Conservation (phyloP, 2,888 invertebrate species). For the Lissonota sp. region DNA sequence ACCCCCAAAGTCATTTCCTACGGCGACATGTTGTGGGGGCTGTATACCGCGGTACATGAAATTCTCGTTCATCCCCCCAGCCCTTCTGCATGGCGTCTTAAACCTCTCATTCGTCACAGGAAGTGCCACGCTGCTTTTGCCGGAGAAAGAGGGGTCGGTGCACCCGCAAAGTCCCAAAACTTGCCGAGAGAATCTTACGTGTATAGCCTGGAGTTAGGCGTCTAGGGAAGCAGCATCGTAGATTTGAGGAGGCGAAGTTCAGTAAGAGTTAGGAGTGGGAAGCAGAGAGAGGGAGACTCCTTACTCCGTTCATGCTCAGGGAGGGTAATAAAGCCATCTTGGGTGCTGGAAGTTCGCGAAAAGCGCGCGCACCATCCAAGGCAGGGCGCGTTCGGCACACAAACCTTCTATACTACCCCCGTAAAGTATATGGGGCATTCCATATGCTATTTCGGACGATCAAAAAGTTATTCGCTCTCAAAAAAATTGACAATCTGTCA, state of each 20-base stretch:
- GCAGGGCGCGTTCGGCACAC: slow-evolving; percentile 51
- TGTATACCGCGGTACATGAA: slow-evolving; percentile 32
- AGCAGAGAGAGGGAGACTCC: slow-evolving; percentile 54
- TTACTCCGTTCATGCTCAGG: slow-evolving; percentile 68
- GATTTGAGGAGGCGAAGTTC: too few relatives aligned
- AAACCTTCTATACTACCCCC: slow-evolving; percentile 53
- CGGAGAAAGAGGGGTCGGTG: slow-evolving; percentile 65
- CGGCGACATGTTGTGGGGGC: slow-evolving; percentile 43
- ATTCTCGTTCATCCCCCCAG: slow-evolving; percentile 15
- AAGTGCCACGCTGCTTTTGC: slow-evolving; percentile 34
- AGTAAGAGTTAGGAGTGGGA: not conserved
- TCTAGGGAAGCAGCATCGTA: not conserved
- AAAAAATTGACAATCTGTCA: too few relatives aligned
- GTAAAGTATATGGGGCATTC: too few relatives aligned
- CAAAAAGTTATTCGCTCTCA: too few relatives aligned
- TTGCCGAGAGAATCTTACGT: not conserved
- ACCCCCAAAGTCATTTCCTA: slow-evolving; percentile 68
- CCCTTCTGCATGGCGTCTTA: not conserved
- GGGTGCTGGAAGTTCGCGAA: slow-evolving; percentile 66
- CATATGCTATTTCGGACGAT: too few relatives aligned
- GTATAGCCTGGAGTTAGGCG: not conserved
- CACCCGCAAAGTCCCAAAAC: slow-evolving; percentile 62
- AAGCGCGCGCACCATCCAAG: slow-evolving; percentile 55
- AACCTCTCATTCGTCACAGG: slow-evolving; percentile 62
- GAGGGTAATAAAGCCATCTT: slow-evolving; percentile 84